A percentile compares a stretch with the other conserved stretches of the same genome.
phyloP scores from a whole-genome alignment of 1,140 invertebrate genomes.

The Stegodyphus mimosarum region DNA sequence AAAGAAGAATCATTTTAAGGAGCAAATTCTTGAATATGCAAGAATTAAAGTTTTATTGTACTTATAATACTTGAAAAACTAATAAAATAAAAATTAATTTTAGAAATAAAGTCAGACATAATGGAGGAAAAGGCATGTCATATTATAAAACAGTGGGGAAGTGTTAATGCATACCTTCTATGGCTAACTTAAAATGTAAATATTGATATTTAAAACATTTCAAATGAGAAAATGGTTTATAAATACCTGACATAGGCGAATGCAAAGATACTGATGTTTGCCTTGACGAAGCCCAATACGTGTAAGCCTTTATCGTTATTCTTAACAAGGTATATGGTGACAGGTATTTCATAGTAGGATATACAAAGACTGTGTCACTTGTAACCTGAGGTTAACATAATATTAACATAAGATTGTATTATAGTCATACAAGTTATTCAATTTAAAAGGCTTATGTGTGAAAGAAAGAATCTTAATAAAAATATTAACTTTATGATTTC shows the following conservation, averaged over 20 bases:
- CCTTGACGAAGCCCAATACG: constrained; percentile 82
- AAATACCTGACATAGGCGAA: constrained; percentile 68
- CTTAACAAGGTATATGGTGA: constrained; percentile 77
- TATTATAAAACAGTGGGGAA: too few species aligned
- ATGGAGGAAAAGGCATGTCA: too few species aligned
- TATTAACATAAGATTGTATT: background rate
- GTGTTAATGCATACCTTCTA: too few species aligned
- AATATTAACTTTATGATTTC: constrained; percentile 3
- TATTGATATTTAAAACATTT: too few species aligned
- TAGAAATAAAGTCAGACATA: too few species aligned
- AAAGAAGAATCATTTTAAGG: too few species aligned
- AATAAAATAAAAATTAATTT: too few species aligned
- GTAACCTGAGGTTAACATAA: constrained; percentile 59
- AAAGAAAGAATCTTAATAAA: constrained; percentile 7
- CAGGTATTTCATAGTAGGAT: constrained; percentile 71
- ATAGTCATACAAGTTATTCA: background rate
- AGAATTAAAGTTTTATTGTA: too few species aligned
- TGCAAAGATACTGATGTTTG: constrained; percentile 68
- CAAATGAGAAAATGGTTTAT: too few species aligned
- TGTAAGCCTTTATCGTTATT: constrained; percentile 81
- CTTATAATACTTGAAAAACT: too few species aligned
- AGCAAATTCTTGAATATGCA: too few species aligned
- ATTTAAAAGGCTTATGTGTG: background rate
- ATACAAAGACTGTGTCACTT: constrained; percentile 66
- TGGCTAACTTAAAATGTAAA: too few species aligned